Evolutionary conservation across 2,888 invertebrate species (phyloP).

Genomic region (Aquatica leii): DNA sequence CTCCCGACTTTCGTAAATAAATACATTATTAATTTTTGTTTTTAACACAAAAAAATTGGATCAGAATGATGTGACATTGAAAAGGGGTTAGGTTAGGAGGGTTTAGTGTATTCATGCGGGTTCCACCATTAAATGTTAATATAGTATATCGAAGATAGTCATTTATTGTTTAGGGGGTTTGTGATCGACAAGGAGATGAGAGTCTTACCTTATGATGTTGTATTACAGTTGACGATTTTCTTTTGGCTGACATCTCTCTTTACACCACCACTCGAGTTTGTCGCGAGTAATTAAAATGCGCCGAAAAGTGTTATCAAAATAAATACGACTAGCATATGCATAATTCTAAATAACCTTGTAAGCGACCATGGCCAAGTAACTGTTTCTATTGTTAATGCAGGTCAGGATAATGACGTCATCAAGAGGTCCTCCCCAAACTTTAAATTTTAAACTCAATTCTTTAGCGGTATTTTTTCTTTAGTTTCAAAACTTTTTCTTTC

Average conservation of each 20-base stretch:
- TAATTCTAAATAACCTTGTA: slow-evolving; percentile 32
- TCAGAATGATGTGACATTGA: too few relatives aligned
- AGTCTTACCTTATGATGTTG: slow-evolving; percentile 66
- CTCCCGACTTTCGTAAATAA: background rate
- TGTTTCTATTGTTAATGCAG: slow-evolving; percentile 59
- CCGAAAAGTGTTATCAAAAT: background rate
- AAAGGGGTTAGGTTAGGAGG: too few relatives aligned
- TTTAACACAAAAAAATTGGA: too few relatives aligned
- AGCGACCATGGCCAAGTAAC: slow-evolving; percentile 58
- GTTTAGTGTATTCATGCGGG: too few relatives aligned
- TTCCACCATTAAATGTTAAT: too few relatives aligned
- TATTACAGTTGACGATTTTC: slow-evolving; percentile 77
- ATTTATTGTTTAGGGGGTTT: too few relatives aligned
- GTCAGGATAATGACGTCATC: slow-evolving; percentile 49
- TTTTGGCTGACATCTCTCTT: slow-evolving; percentile 72
- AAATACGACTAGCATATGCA: slow-evolving; percentile 19
- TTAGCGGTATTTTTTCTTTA: background rate
- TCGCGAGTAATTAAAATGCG: slow-evolving; percentile 1
- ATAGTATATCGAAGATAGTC: too few relatives aligned
- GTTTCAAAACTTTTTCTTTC: slow-evolving; percentile 1
- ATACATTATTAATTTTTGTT: too few relatives aligned
- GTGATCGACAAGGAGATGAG: background rate
- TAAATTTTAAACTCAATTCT: slow-evolving; percentile 26
- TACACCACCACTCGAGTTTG: slow-evolving; percentile 24
- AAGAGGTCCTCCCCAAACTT: slow-evolving; percentile 44